Evolutionary conservation across 1,140 invertebrate genomes (phyloP), one percentile per base, ranked within the genome.

Genomic region (Drosophila simulans): DNA sequence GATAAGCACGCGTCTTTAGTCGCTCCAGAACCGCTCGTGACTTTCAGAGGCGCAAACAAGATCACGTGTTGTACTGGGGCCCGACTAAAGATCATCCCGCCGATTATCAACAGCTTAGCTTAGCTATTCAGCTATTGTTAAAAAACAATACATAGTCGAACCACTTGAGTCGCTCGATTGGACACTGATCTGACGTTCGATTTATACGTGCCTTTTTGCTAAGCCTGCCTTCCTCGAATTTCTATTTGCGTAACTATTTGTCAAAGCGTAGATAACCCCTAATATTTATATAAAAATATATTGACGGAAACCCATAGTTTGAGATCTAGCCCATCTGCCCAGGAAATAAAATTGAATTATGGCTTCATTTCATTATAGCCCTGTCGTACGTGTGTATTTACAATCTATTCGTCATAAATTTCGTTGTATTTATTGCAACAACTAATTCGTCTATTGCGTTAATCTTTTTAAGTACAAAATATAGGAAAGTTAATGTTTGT

Each of bases 1-100:
- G 72, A 76, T 76, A 76, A 76, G 72, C 72, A 75, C 72, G 72
- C 71, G 72, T 75, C 74, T 75, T 71, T 43, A 83, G 63, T 64
- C 59, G 80, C 76, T 52, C n/a, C 39, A 27, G 62, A 53, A 49
- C 35, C 22, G 62, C 66, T 48, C 62, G 79, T 62, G 78, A 59
- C 48, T 77, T 60, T 81, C 56, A 39, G 39, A 56, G 75, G 45
- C 59, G 62, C 77, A 85, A 74, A 82, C 64, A 78, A 55, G 51
- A 88, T 88, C 82, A 85, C 82, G 83, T 85, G 82, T 85, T 81
- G 48, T 22, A 15, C 64, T 39, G 53, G 25, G 51, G 25, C 64
- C 37, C 64, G 66, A 39, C 65, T 70, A 49, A 42, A 70, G 65
- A 70, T 70, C 68, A 40, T 17, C 8, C 35, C 12, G 27, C 12